Conservation (phyloP, 2,888 invertebrate species). For the Linnaemya vulpina region DNA sequence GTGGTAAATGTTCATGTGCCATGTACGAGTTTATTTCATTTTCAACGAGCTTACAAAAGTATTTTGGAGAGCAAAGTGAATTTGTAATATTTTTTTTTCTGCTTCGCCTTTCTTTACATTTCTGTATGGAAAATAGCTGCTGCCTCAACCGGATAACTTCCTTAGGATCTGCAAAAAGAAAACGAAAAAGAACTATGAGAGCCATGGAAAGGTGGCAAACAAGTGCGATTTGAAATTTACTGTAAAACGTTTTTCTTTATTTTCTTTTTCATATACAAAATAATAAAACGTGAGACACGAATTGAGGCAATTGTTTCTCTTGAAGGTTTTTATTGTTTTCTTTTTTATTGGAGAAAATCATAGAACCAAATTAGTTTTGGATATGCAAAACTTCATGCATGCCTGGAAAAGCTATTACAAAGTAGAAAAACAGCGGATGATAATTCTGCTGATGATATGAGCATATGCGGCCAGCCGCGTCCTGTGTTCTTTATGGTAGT, state of each 20-base stretch:
- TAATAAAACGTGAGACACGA: slow-evolving; percentile 71
- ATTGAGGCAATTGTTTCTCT: slow-evolving; percentile 66
- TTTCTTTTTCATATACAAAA: slow-evolving; percentile 33
- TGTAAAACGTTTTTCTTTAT: slow-evolving; percentile 36
- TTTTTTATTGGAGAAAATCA: slow-evolving; percentile 24
- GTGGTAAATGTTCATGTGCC: slow-evolving; percentile 51
- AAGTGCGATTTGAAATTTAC: slow-evolving; percentile 68
- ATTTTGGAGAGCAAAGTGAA: slow-evolving; percentile 60
- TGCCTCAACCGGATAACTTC: slow-evolving; percentile 44
- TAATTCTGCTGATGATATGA: slow-evolving; percentile 36
- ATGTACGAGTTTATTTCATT: slow-evolving; percentile 46
- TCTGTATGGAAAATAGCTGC: slow-evolving; percentile 35
- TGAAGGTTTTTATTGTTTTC: slow-evolving; percentile 45
- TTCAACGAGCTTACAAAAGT: slow-evolving; percentile 46
- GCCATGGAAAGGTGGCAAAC: slow-evolving; percentile 69
- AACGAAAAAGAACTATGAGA: slow-evolving; percentile 27
- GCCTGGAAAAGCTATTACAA: not conserved
- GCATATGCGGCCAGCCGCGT: not conserved
- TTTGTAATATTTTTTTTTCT: slow-evolving; percentile 31
- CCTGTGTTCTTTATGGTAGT: slow-evolving; percentile 15
- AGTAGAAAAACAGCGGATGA: slow-evolving; percentile 7
- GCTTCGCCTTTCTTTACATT: not conserved
- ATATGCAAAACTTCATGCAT: slow-evolving; percentile 49
- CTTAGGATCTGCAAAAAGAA: slow-evolving; percentile 11
- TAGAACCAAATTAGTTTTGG: slow-evolving; percentile 68